Base-by-base conservation (phyloP, 2,797 vertebrate genomes). In the Spheniscus humboldti region DNA sequence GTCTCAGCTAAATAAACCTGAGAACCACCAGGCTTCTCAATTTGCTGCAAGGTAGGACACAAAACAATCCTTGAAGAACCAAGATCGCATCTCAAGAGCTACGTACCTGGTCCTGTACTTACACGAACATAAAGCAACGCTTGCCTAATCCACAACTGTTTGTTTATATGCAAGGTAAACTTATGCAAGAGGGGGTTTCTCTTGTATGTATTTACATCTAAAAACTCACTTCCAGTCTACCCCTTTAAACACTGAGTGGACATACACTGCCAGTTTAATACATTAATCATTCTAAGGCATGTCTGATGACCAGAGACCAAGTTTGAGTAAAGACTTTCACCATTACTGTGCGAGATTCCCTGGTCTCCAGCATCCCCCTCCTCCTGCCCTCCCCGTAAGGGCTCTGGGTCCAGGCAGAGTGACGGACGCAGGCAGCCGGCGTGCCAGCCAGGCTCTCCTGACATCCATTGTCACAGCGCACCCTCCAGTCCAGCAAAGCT, bases 21-120 rank as follows among this genome's bases (percentile, higher is more conserved):
- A 86, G 79, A 90, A 71, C 19, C 55, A 66, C 23, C 15, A 63
- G 43, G 24, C 59, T 90, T 35, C 91, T 90, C 37, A 57, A 3
- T 62, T 28, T 67, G 55, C 77, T 85, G 78, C 31, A 63, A 68
- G 45, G 50, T 2, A 71, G 89, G 80, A 55, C 9, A 41, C 75
- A 93, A 80, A 69, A 20, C 3, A 3, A 66, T 16, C 79, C 43
- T 63, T 35, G 20, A 73, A 47, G 30, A 90, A 90, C 43, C 43
- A 25, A 55, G 86, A 75, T 4, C 35, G 60, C 12, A 59, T 48
- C 31, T 60, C 27, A 59, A 5, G 52, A 86, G 62, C 31, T 50
- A 37, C 3, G 48, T 3, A 56, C 48, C 19, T 48, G 28, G 52
- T 75, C 74, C 67, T 73, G 7, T 19, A 43, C 0, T 0, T 20